A percentile compares a stretch with the other conserved stretches of the same genome.
phyloP scores from a whole-genome alignment of 2,888 invertebrate genomes.

The Saturnia pavonia region DNA sequence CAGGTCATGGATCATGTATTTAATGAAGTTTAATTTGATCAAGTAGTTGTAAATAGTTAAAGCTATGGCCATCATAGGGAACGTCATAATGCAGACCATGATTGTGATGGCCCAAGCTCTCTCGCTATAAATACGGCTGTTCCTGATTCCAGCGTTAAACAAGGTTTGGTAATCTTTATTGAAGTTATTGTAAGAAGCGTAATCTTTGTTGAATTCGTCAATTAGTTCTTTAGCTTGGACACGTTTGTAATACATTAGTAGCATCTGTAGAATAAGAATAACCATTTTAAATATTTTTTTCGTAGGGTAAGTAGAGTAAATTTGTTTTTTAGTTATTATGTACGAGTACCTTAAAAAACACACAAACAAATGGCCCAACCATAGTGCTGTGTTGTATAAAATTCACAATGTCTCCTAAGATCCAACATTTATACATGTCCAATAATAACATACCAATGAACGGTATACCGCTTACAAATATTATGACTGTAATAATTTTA shows the following conservation, averaged over 20 bases:
- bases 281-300: not conserved
- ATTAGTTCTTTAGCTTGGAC: constrained; percentile 41
- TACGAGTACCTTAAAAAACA: constrained; percentile 49
- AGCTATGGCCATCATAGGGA: constrained; percentile 46
- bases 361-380: constrained; percentile 51
- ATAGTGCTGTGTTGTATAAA: constrained; percentile 61
- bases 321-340: not conserved
- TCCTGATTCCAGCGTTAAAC: constrained; percentile 31
- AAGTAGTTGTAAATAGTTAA: constrained; percentile 42
- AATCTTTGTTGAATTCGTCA: constrained; percentile 52
- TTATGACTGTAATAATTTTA: constrained; percentile 31
- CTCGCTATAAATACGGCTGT: constrained; percentile 46
- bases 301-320: not conserved
- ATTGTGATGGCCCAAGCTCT: constrained; percentile 46
- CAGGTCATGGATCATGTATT: constrained; percentile 61
- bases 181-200: constrained; percentile 37
- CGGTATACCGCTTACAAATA: constrained; percentile 33
- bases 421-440: constrained; percentile 47
- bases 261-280: constrained; percentile 41
- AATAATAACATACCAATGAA: constrained; percentile 30
- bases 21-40: constrained; percentile 38
- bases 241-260: constrained; percentile 47
- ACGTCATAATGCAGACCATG: constrained; percentile 36
- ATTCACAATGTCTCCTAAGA: constrained; percentile 46
- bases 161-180: constrained; percentile 32